Conservation (phyloP, 2,113 vertebrate species). For the Aramus guarauna region DNA sequence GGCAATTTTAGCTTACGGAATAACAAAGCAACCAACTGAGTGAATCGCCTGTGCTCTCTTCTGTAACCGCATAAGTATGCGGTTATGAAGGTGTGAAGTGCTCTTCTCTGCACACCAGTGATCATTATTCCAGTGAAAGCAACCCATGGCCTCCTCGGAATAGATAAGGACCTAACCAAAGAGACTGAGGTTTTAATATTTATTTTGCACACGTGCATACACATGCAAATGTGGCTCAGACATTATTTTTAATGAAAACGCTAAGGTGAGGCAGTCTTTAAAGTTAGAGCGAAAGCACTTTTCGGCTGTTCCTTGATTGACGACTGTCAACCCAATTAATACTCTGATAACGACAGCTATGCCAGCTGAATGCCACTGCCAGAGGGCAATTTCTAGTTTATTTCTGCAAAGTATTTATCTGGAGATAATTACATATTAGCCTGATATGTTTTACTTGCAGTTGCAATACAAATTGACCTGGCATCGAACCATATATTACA, state of each 20-base stretch:
- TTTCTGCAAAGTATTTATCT: slow-evolving; percentile 31
- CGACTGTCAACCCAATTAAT: slow-evolving; percentile 9
- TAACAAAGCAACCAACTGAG: slow-evolving; percentile 3
- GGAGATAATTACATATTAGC: slow-evolving; percentile 14
- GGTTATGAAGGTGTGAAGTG: too few relatives aligned
- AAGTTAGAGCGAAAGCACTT: background rate
- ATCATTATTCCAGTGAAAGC: slow-evolving; percentile 6
- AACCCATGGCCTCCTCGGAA: background rate
- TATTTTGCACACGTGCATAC: background rate
- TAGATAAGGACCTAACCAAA: slow-evolving; percentile 11
- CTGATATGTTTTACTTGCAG: slow-evolving; percentile 2
- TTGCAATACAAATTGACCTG: slow-evolving; percentile 11
- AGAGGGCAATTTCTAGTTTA: slow-evolving; percentile 4
- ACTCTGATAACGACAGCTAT: background rate
- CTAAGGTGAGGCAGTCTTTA: background rate
- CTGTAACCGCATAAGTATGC: background rate
- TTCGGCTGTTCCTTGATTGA: slow-evolving; percentile 4
- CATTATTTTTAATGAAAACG: slow-evolving; percentile 23
- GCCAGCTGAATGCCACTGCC: slow-evolving; percentile 3
- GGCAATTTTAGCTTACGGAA: slow-evolving; percentile 23
- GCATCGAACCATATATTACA: background rate
- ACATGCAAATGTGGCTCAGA: background rate
- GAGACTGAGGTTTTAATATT: background rate
- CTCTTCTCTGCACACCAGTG: background rate
- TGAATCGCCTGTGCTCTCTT: slow-evolving; percentile 30